phyloP scores from a whole-genome alignment of 2,113 vertebrate genomes.

The Lepus timidus region DNA sequence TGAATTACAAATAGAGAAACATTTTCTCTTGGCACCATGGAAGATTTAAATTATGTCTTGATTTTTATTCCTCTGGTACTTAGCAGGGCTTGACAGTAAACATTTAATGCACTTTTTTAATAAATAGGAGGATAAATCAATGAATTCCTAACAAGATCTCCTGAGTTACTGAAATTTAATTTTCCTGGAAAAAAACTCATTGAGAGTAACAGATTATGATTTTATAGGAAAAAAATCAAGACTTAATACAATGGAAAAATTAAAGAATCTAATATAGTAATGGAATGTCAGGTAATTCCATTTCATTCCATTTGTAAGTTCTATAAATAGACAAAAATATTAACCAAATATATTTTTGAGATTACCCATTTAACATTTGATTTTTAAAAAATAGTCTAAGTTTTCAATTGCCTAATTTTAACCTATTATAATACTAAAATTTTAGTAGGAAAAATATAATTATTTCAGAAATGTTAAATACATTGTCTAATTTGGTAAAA shows the following conservation, averaged over 20 bases:
- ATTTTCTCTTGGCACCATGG: neutral
- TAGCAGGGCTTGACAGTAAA: neutral
- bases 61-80: slow-evolving; percentile 10
- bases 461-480: slow-evolving; percentile 51
- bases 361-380: slow-evolving; percentile 37
- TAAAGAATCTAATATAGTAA: slow-evolving; percentile 36
- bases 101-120: neutral
- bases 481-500: slow-evolving; percentile 54
- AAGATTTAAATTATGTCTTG: slow-evolving; percentile 48
- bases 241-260: slow-evolving; percentile 44
- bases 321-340: neutral
- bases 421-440: slow-evolving; percentile 48
- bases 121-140: neutral
- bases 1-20: slow-evolving; percentile 35
- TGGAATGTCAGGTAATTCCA: slow-evolving; percentile 17
- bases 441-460: slow-evolving; percentile 44
- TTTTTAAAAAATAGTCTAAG: slow-evolving; percentile 46
- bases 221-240: slow-evolving; percentile 1
- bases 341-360: slow-evolving; percentile 26
- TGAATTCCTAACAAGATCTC: slow-evolving; percentile 26
- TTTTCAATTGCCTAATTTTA: slow-evolving; percentile 61
- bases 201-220: slow-evolving; percentile 34
- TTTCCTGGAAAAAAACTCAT: slow-evolving; percentile 30
- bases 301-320: neutral
- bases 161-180: slow-evolving; percentile 40